Conservation (phyloP, 2,888 invertebrate species). For the Rapana venosa region DNA sequence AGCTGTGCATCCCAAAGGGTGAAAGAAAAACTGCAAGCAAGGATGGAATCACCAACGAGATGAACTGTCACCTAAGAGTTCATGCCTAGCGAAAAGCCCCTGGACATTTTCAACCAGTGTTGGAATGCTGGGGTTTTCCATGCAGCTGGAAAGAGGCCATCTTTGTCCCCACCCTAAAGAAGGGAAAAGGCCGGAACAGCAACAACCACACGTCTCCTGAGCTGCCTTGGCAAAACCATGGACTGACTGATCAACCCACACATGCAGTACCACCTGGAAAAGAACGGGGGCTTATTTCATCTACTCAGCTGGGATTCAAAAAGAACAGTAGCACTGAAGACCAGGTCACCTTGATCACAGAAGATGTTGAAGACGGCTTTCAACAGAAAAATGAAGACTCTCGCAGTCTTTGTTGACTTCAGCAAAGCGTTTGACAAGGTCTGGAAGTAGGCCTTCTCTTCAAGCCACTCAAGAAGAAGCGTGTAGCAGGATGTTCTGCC, state of each 20-base stretch:
- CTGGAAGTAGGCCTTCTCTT: background rate
- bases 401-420: background rate
- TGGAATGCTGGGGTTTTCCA: background rate
- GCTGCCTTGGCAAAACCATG: background rate
- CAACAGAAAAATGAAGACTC: background rate
- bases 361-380: slow-evolving; percentile 1
- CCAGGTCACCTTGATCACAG: background rate
- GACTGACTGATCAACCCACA: background rate
- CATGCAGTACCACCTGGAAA: background rate
- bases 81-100: background rate
- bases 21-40: background rate
- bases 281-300: background rate
- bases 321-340: background rate
- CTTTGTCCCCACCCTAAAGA: background rate
- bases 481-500: background rate
- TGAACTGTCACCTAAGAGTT: background rate
- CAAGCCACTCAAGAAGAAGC: background rate
- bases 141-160: background rate
- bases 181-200: background rate
- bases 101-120: background rate
- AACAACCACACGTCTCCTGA: background rate
- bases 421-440: slow-evolving; percentile 2
- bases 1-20: background rate
- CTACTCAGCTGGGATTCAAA: background rate
- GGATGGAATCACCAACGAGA: background rate